Base-by-base conservation (phyloP, 1,140 invertebrate genomes). In the Chelonus insularis region DNA sequence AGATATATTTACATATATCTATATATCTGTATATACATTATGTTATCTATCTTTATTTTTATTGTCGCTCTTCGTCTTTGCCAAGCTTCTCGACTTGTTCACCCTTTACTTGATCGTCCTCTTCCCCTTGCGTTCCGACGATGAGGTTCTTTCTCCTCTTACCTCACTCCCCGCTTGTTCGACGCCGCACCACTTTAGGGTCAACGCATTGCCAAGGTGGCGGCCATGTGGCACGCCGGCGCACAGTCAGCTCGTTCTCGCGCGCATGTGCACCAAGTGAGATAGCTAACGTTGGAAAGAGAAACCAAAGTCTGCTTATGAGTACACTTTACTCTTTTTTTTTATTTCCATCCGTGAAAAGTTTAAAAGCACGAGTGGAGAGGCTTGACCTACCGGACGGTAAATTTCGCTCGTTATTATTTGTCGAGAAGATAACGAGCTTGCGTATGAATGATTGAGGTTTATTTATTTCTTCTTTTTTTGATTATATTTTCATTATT, bases 121-220 rank as follows among this genome's bases (percentile, higher is more conserved):
- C 41, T 58, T 37, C 16, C 54, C 37, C 32, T 29, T 32, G 62
- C 45, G 61, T 52, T 52, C 25, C 25, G 29, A 36, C 25, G 23
- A 32, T 12, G 16, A 29, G 25, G 25, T 29, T 20, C 52, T 54
- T 16, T 37, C 36, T 34, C 29, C 21, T 57, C 11, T 18, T 48
- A 62, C 21, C 54, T 25, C 25, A 61, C 12, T 18, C 21, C 8
- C 18, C 21, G 12, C 34, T 37, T 14, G 23, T 18, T 37, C 58
- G 63, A 54, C 55, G 63, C 50, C 71, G 73, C 68, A 69, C 72
- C 68, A 74, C 72, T 76, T 75, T 75, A 76, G 74, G 74, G 74
- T 76, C 74, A 76, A 76, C 73, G 74, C 74, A 76, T 76, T 76
- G 74, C 74, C 74, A 76, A 76, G 74, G 74, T 76, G 72, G 73